These are phyloP conservation scores for Caenorhabditis angaria DNA, from an alignment of 2,888 invertebrate genomes.

Conservation along the genomic window DNA sequence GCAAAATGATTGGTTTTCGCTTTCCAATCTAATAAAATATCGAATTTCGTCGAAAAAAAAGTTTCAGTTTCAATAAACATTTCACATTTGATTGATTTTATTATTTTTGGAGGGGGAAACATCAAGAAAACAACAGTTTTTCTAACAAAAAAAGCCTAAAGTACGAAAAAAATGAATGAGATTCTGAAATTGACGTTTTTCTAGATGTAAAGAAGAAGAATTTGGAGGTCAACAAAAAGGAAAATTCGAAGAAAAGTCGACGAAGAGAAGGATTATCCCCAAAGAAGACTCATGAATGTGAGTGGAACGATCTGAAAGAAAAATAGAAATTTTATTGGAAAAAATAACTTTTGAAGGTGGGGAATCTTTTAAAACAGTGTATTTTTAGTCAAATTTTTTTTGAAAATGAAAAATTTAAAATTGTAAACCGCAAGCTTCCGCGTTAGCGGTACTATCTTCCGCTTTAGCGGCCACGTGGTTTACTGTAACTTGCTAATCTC, in stretches of 20 bases:
- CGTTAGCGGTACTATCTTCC: too few species aligned
- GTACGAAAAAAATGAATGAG: neutral
- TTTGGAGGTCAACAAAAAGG: too few species aligned
- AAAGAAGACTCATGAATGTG: constrained; percentile 59
- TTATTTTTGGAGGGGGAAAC: neutral
- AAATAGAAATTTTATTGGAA: constrained; percentile 15
- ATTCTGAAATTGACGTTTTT: too few species aligned
- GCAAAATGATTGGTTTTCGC: neutral
- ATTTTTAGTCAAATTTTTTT: too few species aligned
- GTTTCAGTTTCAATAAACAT: too few species aligned
- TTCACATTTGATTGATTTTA: neutral
- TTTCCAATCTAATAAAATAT: neutral
- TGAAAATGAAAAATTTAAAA: neutral
- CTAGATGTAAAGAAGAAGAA: too few species aligned
- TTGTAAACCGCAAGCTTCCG: too few species aligned
- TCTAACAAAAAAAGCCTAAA: too few species aligned
- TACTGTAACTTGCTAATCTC: too few species aligned
- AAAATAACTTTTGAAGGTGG: neutral
- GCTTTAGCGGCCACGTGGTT: too few species aligned
- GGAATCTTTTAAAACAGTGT: too few species aligned
- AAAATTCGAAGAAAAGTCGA: neutral
- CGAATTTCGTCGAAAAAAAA: neutral
- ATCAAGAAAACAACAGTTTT: neutral
- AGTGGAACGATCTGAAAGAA: constrained; percentile 59
- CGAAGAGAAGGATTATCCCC: constrained; percentile 49